phyloP scores from a whole-genome alignment of 1,140 invertebrate species.

The Brachionus manjavacas region DNA sequence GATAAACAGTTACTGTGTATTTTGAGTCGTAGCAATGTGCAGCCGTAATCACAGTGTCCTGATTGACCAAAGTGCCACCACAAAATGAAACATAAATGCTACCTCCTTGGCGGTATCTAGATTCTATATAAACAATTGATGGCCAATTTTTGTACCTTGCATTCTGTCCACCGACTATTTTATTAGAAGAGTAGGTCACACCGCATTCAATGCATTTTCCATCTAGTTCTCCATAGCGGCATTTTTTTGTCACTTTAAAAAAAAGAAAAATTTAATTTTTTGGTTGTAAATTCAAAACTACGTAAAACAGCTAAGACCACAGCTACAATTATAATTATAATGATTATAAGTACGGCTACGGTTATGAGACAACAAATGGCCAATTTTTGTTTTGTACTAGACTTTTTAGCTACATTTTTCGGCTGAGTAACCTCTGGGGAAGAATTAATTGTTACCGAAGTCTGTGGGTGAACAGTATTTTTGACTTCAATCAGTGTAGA shows the following conservation, averaged over 20 bases:
- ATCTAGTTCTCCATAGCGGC: background rate
- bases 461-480: background rate
- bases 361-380: too few species aligned
- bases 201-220: background rate
- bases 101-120: background rate
- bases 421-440: background rate
- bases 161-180: constrained; percentile 22
- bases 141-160: background rate
- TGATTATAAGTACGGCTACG: too few species aligned
- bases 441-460: background rate
- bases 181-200: background rate
- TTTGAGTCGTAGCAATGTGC: constrained; percentile 63
- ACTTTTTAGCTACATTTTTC: too few species aligned
- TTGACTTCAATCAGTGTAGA: background rate
- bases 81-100: constrained; percentile 56
- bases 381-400: too few species aligned
- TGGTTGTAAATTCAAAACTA: background rate
- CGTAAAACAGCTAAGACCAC: background rate
- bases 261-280: background rate
- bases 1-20: background rate
- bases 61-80: constrained; percentile 69
- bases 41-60: constrained; percentile 69
- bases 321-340: too few species aligned
- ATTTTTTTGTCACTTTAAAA: background rate
- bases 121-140: background rate